These are phyloP conservation scores for Lemur catta DNA, from an alignment of 2,797 vertebrate genomes.

Conservation along the genomic window DNA sequence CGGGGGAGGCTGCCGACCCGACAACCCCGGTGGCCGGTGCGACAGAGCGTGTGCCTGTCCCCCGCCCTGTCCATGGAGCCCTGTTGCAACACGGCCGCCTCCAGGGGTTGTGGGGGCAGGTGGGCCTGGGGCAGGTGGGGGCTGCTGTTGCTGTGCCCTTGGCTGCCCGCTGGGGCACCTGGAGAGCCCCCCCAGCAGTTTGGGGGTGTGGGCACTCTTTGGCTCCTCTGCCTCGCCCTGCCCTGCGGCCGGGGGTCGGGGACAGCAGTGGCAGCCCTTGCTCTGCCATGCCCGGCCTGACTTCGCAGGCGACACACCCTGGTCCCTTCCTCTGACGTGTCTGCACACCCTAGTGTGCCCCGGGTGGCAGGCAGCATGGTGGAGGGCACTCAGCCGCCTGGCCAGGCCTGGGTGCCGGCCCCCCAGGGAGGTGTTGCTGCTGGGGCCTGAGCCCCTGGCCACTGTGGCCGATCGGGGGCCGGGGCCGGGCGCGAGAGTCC, in stretches of 20 bases:
- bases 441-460: not conserved
- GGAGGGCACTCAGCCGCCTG: not conserved
- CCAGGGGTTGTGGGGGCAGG: not conserved
- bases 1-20: not conserved
- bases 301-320: not conserved
- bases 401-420: not conserved
- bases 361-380: too few species aligned
- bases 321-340: not conserved
- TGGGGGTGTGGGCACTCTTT: not conserved
- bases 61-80: not conserved
- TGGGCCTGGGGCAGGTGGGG: not conserved
- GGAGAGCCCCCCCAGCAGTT: not conserved
- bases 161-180: not conserved
- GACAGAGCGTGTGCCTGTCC: too few species aligned
- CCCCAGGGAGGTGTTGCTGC: not conserved
- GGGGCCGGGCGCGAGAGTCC: not conserved
- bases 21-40: not conserved
- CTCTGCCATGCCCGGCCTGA: too few species aligned
- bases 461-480: not conserved
- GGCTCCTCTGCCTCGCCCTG: fast-evolving
- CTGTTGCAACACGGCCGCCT: not conserved
- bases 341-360: not conserved
- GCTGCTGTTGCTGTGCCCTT: fast-evolving
- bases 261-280: not conserved
- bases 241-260: fast-evolving